Evolutionary conservation across 2,113 vertebrate genomes (phyloP), one percentile per base, ranked within the genome.

Genomic region (Bolborhynchus lineola): DNA sequence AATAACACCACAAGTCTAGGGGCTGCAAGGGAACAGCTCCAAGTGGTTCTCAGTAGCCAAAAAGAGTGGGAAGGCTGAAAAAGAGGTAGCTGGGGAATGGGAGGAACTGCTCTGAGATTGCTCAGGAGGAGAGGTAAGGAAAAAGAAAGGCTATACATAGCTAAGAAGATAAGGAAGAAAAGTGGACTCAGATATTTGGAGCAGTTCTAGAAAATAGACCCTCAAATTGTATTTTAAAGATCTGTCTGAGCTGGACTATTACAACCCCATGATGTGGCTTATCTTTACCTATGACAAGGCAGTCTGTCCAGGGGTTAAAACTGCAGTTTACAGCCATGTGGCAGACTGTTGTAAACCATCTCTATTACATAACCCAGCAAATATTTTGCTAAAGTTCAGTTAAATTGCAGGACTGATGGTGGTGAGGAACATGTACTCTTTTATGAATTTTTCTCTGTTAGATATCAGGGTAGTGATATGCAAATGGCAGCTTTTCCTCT

Each of bases 371-470:
- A 96, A 94, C 28, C 31, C 70, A 82, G 83, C 57, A 97, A 96
- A 85, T 94, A 95, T 93, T 96, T 93, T 93, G 86, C 91, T 92
- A 82, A 95, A 95, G 92, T 94, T 95, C 95, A 91, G 53, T 87
- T 91, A 93, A 72, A 79, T 89, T 92, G 52, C 65, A 79, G 65
- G 62, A 91, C n/a, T 93, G 52, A 82, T 82, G 62, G 52, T 75
- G 35, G 29, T 3, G 7, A 93, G 77, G 25, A 89, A 31, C 65
- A 49, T 72, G 25, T 85, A 69, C 65, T 70, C n/a, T 35, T 86
- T 62, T 62, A 76, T 50, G 7, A 47, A 29, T 49, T 76, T 65
- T 70, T 14, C 18, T 15, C 31, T 46, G 71, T 64, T 76, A 41
- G 69, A 90, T 78, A 76, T 79, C 37, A 69, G 17, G 29, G 7